Evolutionary conservation across 92 coral and sea anemone species (phyloP).

Genomic region (Zoanthus sansibaricus): DNA sequence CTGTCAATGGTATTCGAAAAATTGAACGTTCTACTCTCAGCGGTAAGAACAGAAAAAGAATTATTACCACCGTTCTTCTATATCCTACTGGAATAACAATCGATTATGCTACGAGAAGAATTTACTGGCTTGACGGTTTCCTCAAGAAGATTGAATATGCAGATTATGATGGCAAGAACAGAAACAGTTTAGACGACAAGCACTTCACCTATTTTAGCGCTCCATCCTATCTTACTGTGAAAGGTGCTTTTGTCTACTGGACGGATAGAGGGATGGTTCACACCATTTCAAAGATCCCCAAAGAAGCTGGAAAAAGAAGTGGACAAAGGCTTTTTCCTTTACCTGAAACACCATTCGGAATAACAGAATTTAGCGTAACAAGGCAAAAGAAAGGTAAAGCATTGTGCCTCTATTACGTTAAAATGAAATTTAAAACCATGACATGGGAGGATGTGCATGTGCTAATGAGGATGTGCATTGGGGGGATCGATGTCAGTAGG

Average conservation of each 20-base stretch:
- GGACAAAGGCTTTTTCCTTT: neutral
- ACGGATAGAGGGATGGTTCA: constrained; percentile 36
- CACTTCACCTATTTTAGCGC: neutral
- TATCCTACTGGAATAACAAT: constrained; percentile 25
- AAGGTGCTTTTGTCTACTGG: constrained; percentile 41
- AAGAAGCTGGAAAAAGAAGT: neutral
- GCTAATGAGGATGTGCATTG: neutral
- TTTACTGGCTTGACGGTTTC: constrained; percentile 26
- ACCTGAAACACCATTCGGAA: constrained; percentile 42
- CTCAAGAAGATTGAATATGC: constrained; percentile 1
- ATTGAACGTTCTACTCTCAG: constrained; percentile 33
- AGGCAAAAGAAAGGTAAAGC: constrained; percentile 40
- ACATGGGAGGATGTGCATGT: neutral
- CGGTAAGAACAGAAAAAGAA: constrained; percentile 11
- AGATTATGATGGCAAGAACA: constrained; percentile 30
- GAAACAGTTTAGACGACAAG: neutral
- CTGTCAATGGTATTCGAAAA: neutral
- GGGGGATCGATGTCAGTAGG: neutral
- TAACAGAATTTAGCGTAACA: constrained; percentile 28
- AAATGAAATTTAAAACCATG: neutral
- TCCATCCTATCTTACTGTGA: constrained; percentile 40
- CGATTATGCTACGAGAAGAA: constrained; percentile 22
- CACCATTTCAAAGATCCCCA: constrained; percentile 2
- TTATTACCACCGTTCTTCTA: neutral
- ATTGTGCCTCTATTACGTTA: neutral